Percentiles rank a stretch among this genome's conserved stretches.
phyloP scores from a whole-genome alignment of 1,140 invertebrate species.

The Cydia strobilella region DNA sequence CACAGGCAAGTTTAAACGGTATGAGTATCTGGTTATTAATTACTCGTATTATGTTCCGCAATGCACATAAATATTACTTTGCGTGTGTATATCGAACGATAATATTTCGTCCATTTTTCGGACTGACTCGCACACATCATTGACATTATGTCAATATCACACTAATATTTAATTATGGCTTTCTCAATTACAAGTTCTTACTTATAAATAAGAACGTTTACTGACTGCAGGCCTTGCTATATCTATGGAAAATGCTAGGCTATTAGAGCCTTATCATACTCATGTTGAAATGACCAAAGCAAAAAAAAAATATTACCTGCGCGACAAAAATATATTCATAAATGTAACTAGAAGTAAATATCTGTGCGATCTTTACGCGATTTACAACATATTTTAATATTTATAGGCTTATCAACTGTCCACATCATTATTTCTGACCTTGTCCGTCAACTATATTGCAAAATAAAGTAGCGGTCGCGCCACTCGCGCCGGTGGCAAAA shows the following conservation, averaged over 20 bases:
- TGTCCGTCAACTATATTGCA: background rate
- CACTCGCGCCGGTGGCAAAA: background rate
- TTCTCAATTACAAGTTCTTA: too few relatives aligned
- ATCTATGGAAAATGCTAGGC: too few relatives aligned
- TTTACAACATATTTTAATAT: too few relatives aligned
- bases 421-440: constrained; percentile 1
- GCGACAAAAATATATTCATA: background rate
- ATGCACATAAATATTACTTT: background rate
- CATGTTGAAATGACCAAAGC: background rate
- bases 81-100: background rate
- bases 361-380: too few relatives aligned
- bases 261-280: background rate
- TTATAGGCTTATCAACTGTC: background rate
- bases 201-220: too few relatives aligned
- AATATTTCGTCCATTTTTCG: background rate
- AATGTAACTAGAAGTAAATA: background rate
- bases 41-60: too few relatives aligned
- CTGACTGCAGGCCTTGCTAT: too few relatives aligned
- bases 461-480: background rate
- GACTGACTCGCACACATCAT: background rate
- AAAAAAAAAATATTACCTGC: background rate
- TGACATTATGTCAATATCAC: background rate
- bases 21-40: too few relatives aligned
- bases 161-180: background rate
- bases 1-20: background rate